Evolutionary conservation across 2,888 invertebrate genomes (phyloP).

Genomic region (Lottia scabra): DNA sequence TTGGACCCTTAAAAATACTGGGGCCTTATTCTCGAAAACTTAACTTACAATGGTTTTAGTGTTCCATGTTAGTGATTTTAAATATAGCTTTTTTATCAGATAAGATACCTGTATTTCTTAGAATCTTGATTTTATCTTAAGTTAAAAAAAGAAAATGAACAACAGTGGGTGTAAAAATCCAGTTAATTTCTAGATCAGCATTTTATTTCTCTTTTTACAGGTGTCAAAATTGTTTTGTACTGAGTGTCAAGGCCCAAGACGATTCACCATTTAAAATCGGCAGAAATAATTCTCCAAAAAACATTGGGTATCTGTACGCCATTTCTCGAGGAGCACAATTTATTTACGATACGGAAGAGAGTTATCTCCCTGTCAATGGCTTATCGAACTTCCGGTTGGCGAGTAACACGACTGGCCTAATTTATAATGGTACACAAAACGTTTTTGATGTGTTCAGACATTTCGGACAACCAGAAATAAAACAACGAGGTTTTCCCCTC

Average conservation of each 20-base stretch:
- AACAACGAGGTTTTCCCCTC: neutral
- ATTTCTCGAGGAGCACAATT: slow-evolving; percentile 22
- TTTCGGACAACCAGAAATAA: neutral
- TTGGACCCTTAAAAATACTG: too few species aligned
- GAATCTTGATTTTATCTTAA: too few species aligned
- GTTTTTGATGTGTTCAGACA: slow-evolving; percentile 3
- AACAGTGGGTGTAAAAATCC: too few species aligned
- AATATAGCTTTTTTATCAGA: too few species aligned
- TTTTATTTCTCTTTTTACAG: slow-evolving; percentile 5
- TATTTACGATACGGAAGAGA: slow-evolving; percentile 27
- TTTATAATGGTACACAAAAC: neutral
- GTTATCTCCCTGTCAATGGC: slow-evolving; percentile 12
- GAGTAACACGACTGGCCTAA: neutral
- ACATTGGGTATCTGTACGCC: slow-evolving; percentile 24
- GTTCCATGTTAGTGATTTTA: too few species aligned
- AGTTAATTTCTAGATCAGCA: too few species aligned
- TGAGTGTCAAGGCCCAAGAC: slow-evolving; percentile 7
- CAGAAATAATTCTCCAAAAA: slow-evolving; percentile 16
- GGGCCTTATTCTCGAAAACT: too few species aligned
- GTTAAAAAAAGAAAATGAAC: too few species aligned
- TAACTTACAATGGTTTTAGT: too few species aligned
- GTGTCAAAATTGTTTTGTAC: slow-evolving; percentile 13
- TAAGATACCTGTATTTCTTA: too few species aligned
- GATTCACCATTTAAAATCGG: slow-evolving; percentile 1
- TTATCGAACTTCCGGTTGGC: slow-evolving; percentile 10